Base-by-base conservation (phyloP, 1,140 invertebrate genomes). In the Euura saliciscinereae region DNA sequence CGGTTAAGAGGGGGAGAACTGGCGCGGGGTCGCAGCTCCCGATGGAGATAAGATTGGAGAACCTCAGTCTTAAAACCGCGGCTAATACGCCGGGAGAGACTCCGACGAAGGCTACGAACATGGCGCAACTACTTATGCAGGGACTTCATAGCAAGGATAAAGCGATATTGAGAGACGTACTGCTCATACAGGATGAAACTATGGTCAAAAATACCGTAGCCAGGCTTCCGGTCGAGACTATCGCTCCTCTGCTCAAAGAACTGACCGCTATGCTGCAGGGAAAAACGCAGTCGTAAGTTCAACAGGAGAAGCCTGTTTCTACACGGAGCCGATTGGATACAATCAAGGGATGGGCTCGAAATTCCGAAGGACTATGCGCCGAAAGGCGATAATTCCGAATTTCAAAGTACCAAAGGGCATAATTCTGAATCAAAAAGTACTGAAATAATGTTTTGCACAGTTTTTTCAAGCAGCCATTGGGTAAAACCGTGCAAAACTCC, bases 71-170 rank as follows among this genome's bases (percentile, higher is more conserved):
- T 71, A 88, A 87, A 78, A 81, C 84, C 67, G 86, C 88, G 70
- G 82, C 89, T 11, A 87, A 88, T 71, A 83, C 88, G 3, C 84
- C 89, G 4, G 85, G 85, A 5, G 83, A 87, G 6, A 82, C 83
- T 46, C 85, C 84, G 46, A 77, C 84, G 1, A 86, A 91, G 73
- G 90, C 86, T 13, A 88, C 92, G 69, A 95, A 94, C 84, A 89
- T 94, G 75, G 91, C 92, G 0, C 93, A 94, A 74, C 85, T 95
- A 43, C 80, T 96, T 2, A 88, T 95, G 68, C 92, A 96, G 87
- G 94, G 92, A 1, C 85, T 96, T 51, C 93, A 94, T 75, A 95
- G 94, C 77, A 93, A 94, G 79, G 93, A 96, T 80, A 90, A 89
- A 77, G 87, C 81, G 44, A 89, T 93, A 72, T 77, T 94, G 3